Evolutionary conservation across 2,113 vertebrate genomes (phyloP), one percentile per base, ranked within the genome.

Genomic region (Mastomys coucha): DNA sequence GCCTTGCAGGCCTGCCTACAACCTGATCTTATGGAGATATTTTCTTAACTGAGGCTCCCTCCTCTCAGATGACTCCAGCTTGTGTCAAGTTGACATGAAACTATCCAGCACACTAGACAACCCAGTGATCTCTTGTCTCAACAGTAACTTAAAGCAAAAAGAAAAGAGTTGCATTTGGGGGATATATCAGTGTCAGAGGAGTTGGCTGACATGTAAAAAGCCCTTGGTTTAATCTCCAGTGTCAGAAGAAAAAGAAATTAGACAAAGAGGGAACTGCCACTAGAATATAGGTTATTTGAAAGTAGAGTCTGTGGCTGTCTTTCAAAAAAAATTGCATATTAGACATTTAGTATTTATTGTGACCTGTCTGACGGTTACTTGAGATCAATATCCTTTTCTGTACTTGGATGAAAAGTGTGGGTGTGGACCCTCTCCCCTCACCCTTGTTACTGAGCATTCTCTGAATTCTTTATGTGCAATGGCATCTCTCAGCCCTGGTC

Each of bases 341-440:
- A 82, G 49, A 39, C 14, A 67, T 13, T 2, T 7, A 28, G 5
- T 28, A 13, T 73, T 14, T 26, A 31, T 6, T 22, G 1, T 49
- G 70, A 20, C 14, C 81, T 84, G 20, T 45, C 56, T 4, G 6
- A 49, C 53, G 33, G 45, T 80, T 17, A 0, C 7, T 7, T 31
- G 11, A 7, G 11, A 31, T n/a, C 13, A 19, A 0, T 65, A 19
- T 12, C 42, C 72, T 75, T 70, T 51, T 56, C 24, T n/a, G 36
- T 4, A 60, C 51, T 39, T 91, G 60, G 28, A 24, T 53, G 28
- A 1, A 3, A 49, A 91, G 1, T 33, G 31, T 78, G 51, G 0
- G 63, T 67, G 51, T 65, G 70, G 14, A 10, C 2, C 4, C 0
- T 36, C 14, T 31, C 10, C 22, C 36, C 19, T 17, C 0, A 2